Evolutionary conservation across 2,888 invertebrate genomes (phyloP).

Genomic region (Phengaris alcon): DNA sequence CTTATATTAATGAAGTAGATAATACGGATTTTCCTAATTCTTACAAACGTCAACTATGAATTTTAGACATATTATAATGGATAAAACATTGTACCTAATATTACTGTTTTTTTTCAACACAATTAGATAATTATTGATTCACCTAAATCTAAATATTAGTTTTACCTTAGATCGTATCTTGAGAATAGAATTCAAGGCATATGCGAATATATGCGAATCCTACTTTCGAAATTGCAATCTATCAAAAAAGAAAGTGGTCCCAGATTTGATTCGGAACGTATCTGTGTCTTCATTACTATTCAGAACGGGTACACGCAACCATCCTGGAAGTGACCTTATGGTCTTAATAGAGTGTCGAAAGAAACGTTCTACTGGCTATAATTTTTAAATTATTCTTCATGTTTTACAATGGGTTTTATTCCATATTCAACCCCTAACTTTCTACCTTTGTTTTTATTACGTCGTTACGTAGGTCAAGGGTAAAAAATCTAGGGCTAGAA

Average conservation of each 20-base stretch:
- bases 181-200: background rate
- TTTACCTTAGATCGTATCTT: background rate
- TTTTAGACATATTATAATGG: no score
- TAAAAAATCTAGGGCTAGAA: no score
- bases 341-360: conserved; percentile 15
- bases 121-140: no score
- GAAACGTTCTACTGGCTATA: background rate
- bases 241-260: conserved; percentile 26
- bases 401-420: background rate
- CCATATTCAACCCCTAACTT: no score
- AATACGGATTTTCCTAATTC: no score
- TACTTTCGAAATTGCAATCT: conserved; percentile 22
- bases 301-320: conserved; percentile 3
- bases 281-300: conserved; percentile 26
- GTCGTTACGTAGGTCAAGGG: no score
- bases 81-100: no score
- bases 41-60: no score
- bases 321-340: conserved; percentile 20
- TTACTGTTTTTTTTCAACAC: no score
- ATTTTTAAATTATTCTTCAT: background rate
- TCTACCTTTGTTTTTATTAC: no score
- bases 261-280: conserved; percentile 21
- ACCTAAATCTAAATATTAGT: background rate
- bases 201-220: conserved; percentile 7
- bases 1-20: no score